Evolutionary conservation across 2,113 vertebrate genomes (phyloP).

Genomic region (Anolis sagrei): DNA sequence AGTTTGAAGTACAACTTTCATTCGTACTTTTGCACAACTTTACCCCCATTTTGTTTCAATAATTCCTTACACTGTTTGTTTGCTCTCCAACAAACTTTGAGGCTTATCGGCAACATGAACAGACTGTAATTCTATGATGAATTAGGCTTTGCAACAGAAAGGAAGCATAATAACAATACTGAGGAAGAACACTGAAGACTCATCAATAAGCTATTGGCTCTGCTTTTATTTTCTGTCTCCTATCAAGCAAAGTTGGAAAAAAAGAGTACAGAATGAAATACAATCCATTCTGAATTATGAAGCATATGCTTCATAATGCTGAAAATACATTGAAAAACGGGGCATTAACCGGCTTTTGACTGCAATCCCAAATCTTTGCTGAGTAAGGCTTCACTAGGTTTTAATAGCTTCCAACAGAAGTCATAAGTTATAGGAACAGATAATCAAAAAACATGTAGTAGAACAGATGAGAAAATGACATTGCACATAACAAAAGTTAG

Average conservation of each 20-base stretch:
- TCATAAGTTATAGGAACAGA: slow-evolving; percentile 4
- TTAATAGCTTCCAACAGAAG: slow-evolving; percentile 34
- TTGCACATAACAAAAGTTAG: neutral
- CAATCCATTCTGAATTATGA: neutral
- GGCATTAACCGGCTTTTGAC: neutral
- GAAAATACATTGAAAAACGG: neutral
- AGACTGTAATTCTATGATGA: too few relatives aligned
- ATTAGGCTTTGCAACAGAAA: neutral
- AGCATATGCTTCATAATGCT: accelerated
- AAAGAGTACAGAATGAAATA: neutral
- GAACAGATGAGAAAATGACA: neutral
- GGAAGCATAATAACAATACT: neutral
- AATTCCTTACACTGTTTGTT: too few relatives aligned
- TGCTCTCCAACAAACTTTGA: too few relatives aligned
- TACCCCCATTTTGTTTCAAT: too few relatives aligned
- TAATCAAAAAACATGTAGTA: slow-evolving; percentile 3
- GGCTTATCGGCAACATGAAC: too few relatives aligned
- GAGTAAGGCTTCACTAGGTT: slow-evolving; percentile 27
- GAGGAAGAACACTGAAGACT: neutral
- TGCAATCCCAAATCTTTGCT: neutral
- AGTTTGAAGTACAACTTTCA: too few relatives aligned
- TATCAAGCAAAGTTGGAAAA: neutral
- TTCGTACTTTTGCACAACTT: too few relatives aligned
- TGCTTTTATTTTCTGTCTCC: slow-evolving; percentile 4
- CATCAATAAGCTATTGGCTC: neutral